Evolutionary conservation across 2,888 invertebrate species (phyloP), one percentile per base, ranked within the genome.

Genomic region (Hoplodrina blanda): DNA sequence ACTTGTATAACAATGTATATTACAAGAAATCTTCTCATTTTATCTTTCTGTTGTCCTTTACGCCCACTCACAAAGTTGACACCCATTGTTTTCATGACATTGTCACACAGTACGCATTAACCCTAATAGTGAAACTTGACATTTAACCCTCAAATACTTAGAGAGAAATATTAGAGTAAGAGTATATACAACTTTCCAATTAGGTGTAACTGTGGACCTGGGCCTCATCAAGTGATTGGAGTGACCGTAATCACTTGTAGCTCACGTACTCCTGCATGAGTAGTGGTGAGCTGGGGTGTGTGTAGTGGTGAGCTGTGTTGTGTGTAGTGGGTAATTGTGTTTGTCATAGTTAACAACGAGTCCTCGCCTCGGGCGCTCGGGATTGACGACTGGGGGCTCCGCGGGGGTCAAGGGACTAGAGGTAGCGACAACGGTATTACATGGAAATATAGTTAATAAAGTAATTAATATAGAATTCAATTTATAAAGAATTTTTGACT

Each of bases 271-370:
- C 65, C 78, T 11, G 69, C 56, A 13, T 19, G 19, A 59, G 63
- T 62, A 55, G n/a, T 25, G 5, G 37, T 37, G n/a, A 53, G 33
- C 44, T 46, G 25, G 25, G 25, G 25, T 30, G 19, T 25, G 41
- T 41, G 41, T 41, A 41, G 41, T 68, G 30, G 41, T 65, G 49
- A 20, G 54, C 19, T 56, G 53, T 52, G 76, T 70, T 88, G 89
- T 89, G 86, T 89, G 84, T 85, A 80, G 84, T 73, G 76, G 85
- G 86, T 92, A 90, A 92, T 92, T 92, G 89, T 93, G 91, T 92
- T 91, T 92, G 91, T 90, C 87, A 85, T 89, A 90, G 91, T 91
- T 92, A 92, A 91, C 90, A 86, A 86, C 86, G 86, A 85, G 85
- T 76, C 85, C 85, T 85, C 89, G 91, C 89, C 80, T 79, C 80